These are phyloP conservation scores for Drosophila athabasca DNA, from an alignment of 1,140 invertebrate species.

Conservation along the genomic window DNA sequence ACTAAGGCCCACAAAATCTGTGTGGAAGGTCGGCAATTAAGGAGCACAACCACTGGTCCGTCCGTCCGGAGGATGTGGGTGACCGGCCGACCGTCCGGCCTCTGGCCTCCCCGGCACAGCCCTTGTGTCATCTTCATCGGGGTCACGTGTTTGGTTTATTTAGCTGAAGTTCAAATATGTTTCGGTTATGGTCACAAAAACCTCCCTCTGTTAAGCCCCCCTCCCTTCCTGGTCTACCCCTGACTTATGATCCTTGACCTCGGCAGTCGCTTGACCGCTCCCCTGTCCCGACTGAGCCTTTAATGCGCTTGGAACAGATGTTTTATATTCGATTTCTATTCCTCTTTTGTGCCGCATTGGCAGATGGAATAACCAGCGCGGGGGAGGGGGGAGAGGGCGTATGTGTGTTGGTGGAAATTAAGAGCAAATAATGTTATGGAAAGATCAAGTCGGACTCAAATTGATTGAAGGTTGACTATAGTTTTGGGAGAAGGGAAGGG, in stretches of 20 bases:
- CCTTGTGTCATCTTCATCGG: conserved; percentile 70
- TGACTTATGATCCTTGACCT: conserved; percentile 39
- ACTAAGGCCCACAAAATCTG: conserved; percentile 55
- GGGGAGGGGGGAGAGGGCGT: conserved; percentile 11
- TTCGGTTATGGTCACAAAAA: conserved; percentile 33
- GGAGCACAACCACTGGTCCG: conserved; percentile 11
- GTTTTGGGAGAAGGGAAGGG: no score
- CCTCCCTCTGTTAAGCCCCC: neutral
- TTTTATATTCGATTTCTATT: conserved; percentile 54
- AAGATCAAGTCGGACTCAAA: neutral
- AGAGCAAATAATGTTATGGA: conserved; percentile 17
- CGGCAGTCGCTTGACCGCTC: conserved; percentile 5
- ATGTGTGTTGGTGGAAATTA: conserved; percentile 6
- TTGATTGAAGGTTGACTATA: no score
- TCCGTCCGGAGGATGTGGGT: conserved; percentile 43
- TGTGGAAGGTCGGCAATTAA: conserved; percentile 73
- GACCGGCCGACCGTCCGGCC: conserved; percentile 9
- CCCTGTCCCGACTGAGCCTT: conserved; percentile 19
- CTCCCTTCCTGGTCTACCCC: conserved; percentile 2
- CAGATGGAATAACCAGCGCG: conserved; percentile 26
- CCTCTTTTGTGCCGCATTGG: conserved; percentile 34
- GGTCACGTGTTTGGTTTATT: conserved; percentile 49
- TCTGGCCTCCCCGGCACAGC: conserved; percentile 9
- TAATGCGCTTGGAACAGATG: conserved; percentile 75
- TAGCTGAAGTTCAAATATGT: conserved; percentile 37